Evolutionary conservation across 2,113 vertebrate species (phyloP).

Genomic region (Gobiocypris rarus): DNA sequence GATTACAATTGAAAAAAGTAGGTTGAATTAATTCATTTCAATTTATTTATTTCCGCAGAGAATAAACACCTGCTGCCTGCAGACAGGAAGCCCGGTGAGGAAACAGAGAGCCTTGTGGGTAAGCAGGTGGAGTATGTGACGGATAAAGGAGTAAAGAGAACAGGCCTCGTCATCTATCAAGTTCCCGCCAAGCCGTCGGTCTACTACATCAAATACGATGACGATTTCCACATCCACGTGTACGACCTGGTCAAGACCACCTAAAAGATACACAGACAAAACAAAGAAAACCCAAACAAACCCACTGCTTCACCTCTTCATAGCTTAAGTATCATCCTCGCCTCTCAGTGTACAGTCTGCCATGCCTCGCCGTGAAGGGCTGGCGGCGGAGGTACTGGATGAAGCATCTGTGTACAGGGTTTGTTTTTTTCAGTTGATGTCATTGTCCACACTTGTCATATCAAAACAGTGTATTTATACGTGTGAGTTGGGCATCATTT

Average conservation of each 20-base stretch:
- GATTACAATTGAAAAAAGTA: too few species aligned
- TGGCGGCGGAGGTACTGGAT: constrained; percentile 12
- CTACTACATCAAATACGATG: constrained; percentile 85
- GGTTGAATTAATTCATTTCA: neutral
- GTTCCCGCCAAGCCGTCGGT: constrained; percentile 82
- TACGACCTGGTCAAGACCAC: constrained; percentile 85
- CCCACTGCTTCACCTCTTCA: constrained; percentile 27
- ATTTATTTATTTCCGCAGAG: constrained; percentile 62
- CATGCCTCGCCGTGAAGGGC: constrained; percentile 32
- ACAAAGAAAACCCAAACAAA: constrained; percentile 22
- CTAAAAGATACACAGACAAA: constrained; percentile 62
- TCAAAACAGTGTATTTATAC: constrained; percentile 48
- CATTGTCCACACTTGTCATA: constrained; percentile 3
- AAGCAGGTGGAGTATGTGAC: constrained; percentile 85
- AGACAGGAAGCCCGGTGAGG: constrained; percentile 82
- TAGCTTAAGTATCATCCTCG: constrained; percentile 38
- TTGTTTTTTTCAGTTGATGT: constrained; percentile 47
- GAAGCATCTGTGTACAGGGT: constrained; percentile 22
- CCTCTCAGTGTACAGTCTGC: constrained; percentile 49
- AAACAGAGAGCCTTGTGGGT: constrained; percentile 84
- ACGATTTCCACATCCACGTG: constrained; percentile 83
- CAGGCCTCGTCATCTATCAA: constrained; percentile 82
- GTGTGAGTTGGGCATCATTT: constrained; percentile 23
- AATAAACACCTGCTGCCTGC: constrained; percentile 83
- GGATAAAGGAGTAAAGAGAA: constrained; percentile 81